Conservation (phyloP, 2,888 invertebrate genomes). For the Cyaniris semiargus region DNA sequence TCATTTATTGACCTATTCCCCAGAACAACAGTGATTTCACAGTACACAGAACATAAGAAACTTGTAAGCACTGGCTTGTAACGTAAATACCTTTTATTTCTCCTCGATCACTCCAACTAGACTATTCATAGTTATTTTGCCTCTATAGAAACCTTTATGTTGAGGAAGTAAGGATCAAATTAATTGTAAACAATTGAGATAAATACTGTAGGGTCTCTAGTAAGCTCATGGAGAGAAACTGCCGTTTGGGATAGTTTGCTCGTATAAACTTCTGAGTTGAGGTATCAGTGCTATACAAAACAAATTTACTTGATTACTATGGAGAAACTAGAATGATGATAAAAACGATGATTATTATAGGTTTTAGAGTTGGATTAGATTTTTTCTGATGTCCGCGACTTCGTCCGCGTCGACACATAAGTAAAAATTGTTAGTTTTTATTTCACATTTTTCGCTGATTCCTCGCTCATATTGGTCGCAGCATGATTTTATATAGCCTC, state of each 20-base stretch:
- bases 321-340: background rate
- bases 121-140: background rate
- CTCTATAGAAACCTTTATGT: background rate
- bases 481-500: background rate
- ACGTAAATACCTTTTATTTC: constrained; percentile 2
- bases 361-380: too few relatives aligned
- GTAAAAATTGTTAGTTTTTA: too few relatives aligned
- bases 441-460: too few relatives aligned
- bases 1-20: background rate
- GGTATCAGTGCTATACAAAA: background rate
- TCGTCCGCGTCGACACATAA: too few relatives aligned
- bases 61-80: constrained; percentile 2
- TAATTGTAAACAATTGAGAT: background rate
- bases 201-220: background rate
- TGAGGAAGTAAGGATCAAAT: background rate
- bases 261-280: background rate
- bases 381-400: too few relatives aligned
- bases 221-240: constrained; percentile 2
- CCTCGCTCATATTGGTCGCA: too few relatives aligned
- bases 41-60: background rate
- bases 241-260: background rate
- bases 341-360: background rate
- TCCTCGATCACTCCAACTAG: background rate
- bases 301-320: background rate
- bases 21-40: background rate